Conservation (phyloP, 2,888 invertebrate genomes). For the Conops quadrifasciatus region DNA sequence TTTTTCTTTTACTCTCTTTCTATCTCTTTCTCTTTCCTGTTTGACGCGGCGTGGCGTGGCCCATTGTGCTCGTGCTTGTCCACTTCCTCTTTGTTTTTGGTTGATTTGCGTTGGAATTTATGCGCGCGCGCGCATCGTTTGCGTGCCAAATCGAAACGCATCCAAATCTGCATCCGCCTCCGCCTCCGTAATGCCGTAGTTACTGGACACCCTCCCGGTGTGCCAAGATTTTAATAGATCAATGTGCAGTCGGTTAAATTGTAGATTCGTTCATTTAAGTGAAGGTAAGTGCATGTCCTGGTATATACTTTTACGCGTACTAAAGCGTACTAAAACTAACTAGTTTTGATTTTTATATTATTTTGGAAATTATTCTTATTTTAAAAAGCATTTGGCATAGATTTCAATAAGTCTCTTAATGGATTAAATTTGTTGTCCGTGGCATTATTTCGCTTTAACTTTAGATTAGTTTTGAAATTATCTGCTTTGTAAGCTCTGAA, state of each 20-base stretch:
- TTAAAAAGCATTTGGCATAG: no score
- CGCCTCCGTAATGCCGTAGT: constrained; percentile 70
- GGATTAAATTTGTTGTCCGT: no score
- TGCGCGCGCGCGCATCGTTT: not conserved
- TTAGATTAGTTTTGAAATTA: not conserved
- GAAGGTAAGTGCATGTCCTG: constrained; percentile 78
- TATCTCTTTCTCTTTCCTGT: no score
- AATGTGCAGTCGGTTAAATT: constrained; percentile 94
- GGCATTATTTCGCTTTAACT: constrained; percentile 26
- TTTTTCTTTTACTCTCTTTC: no score
- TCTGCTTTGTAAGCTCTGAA: no score
- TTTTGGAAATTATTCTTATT: no score
- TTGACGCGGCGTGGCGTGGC: no score
- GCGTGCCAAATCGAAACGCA: not conserved
- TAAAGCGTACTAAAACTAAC: no score
- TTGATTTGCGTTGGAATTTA: constrained; percentile 23
- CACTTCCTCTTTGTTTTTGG: constrained; percentile 56
- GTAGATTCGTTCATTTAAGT: constrained; percentile 98
- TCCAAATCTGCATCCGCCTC: constrained; percentile 36
- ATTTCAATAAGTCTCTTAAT: constrained; percentile 28
- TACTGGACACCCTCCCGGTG: constrained; percentile 99
- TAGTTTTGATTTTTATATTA: no score
- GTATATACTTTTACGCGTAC: constrained; percentile 44
- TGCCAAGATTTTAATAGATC: constrained; percentile 99
- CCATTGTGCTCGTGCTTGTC: constrained; percentile 51